Conservation (phyloP, 2,888 invertebrate genomes). For the Scaptomyza tumidula region DNA sequence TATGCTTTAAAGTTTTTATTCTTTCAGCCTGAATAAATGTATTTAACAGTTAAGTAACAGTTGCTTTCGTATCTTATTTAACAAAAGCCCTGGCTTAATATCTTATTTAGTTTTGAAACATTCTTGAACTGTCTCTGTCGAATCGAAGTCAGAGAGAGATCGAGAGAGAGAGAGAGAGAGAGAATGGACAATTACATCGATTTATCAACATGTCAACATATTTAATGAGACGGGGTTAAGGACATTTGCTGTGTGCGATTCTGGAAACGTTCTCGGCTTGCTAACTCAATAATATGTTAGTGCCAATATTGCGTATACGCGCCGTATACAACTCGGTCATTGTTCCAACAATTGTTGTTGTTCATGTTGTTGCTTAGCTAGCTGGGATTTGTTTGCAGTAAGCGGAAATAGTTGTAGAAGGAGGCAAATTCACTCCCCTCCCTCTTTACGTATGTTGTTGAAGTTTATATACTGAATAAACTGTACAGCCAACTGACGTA, state of each 20-base stretch:
- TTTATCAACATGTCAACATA: slow-evolving; percentile 80
- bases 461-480: slow-evolving; percentile 76
- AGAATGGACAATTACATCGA: slow-evolving; percentile 64
- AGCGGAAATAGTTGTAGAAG: slow-evolving; percentile 73
- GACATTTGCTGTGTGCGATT: slow-evolving; percentile 50
- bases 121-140: slow-evolving; percentile 13
- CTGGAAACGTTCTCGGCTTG: slow-evolving; percentile 45
- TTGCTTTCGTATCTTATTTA: too few relatives aligned
- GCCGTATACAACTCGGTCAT: slow-evolving; percentile 45
- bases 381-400: slow-evolving; percentile 77
- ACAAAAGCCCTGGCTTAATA: background rate
- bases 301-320: slow-evolving; percentile 77
- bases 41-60: too few relatives aligned
- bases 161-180: slow-evolving; percentile 1
- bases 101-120: slow-evolving; percentile 21
- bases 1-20: too few relatives aligned
- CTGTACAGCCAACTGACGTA: slow-evolving; percentile 74
- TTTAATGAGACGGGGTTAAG: slow-evolving; percentile 75
- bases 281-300: slow-evolving; percentile 66
- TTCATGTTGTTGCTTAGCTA: slow-evolving; percentile 58
- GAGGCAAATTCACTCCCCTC: slow-evolving; percentile 6
- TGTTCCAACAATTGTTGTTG: slow-evolving; percentile 47
- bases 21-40: too few relatives aligned
- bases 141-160: slow-evolving; percentile 43
- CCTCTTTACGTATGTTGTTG: slow-evolving; percentile 40